Conservation (phyloP, 2,113 vertebrate species). For the Felis chaus region DNA sequence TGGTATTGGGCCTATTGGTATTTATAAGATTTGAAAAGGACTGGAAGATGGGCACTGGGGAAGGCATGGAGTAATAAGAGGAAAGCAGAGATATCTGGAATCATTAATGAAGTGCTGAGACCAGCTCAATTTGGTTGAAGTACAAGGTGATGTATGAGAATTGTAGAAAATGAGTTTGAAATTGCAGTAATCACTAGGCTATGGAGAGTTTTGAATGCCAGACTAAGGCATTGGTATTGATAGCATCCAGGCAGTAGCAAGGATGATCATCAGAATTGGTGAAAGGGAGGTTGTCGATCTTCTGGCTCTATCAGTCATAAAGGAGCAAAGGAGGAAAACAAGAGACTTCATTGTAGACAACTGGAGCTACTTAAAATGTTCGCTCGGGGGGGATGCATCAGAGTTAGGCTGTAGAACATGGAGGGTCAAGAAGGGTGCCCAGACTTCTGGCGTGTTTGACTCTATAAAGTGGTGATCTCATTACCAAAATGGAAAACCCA, state of each 20-base stretch:
- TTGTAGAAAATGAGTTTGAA: background rate
- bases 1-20: background rate
- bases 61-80: background rate
- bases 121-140: background rate
- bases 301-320: slow-evolving; percentile 56
- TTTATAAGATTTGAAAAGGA: background rate
- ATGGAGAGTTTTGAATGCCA: background rate
- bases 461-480: background rate
- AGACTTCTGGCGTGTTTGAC: background rate
- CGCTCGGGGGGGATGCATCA: background rate
- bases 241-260: slow-evolving; percentile 15
- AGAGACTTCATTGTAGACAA: background rate
- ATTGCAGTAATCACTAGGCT: background rate
- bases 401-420: background rate
- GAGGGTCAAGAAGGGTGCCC: background rate
- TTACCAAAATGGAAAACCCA: background rate
- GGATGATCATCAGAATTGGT: slow-evolving; percentile 57
- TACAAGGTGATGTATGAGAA: background rate
- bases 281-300: slow-evolving; percentile 62
- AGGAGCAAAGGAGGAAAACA: slow-evolving; percentile 44
- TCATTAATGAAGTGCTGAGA: background rate
- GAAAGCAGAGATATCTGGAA: background rate
- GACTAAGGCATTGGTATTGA: slow-evolving; percentile 14
- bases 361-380: background rate
- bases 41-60: background rate